Percentiles rank a stretch among this genome's conserved stretches.
These are phyloP conservation scores for Oophaga sylvatica DNA, from an alignment of 2,797 vertebrate genomes.

Conservation along the genomic window DNA sequence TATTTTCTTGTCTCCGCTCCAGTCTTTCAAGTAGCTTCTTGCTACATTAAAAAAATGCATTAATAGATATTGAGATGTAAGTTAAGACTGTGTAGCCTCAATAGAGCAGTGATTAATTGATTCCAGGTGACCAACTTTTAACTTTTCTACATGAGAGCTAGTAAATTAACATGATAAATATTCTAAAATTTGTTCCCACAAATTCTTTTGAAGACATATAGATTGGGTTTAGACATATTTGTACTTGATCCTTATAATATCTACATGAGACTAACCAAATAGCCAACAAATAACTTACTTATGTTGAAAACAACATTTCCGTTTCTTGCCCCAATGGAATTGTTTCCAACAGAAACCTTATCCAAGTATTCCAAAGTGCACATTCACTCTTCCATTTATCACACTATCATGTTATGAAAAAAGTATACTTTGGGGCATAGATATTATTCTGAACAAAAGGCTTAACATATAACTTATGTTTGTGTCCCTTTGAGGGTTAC, in stretches of 20 bases:
- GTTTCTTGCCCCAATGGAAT: slow-evolving; percentile 58
- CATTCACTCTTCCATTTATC: slow-evolving; percentile 67
- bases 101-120: slow-evolving; percentile 35
- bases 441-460: slow-evolving; percentile 67
- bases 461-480: slow-evolving; percentile 68
- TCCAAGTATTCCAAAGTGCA: slow-evolving; percentile 62
- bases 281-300: slow-evolving; percentile 64
- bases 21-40: background rate
- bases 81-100: slow-evolving; percentile 10
- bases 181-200: slow-evolving; percentile 28
- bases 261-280: slow-evolving; percentile 47
- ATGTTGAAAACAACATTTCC: slow-evolving; percentile 64
- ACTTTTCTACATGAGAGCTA: slow-evolving; percentile 20
- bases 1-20: background rate
- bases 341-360: slow-evolving; percentile 63
- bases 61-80: slow-evolving; percentile 31
- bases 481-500: slow-evolving; percentile 64
- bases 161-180: slow-evolving; percentile 48
- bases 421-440: slow-evolving; percentile 71
- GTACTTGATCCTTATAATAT: slow-evolving; percentile 44
- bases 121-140: slow-evolving; percentile 49
- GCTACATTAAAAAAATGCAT: background rate
- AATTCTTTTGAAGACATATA: slow-evolving; percentile 27
- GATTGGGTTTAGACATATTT: slow-evolving; percentile 22
- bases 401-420: slow-evolving; percentile 64